These are phyloP conservation scores for Ruditapes philippinarum DNA, from an alignment of 1,140 invertebrate genomes.

Conservation along the genomic window DNA sequence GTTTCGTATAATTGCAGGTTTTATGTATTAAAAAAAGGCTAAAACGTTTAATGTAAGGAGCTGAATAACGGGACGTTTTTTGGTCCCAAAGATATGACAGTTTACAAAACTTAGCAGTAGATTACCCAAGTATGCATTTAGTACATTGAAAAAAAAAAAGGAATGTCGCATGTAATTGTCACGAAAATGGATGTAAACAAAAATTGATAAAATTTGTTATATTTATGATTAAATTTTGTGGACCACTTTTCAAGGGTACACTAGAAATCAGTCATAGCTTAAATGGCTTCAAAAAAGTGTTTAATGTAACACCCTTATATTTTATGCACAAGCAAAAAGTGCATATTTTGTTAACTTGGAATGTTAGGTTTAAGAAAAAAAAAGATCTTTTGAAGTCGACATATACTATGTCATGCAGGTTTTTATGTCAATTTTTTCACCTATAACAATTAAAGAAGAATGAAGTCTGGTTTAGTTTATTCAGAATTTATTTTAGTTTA, in stretches of 20 bases:
- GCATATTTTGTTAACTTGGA: no score
- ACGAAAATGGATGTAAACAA: slow-evolving; percentile 39
- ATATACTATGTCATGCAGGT: no score
- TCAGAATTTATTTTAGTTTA: no score
- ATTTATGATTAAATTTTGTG: slow-evolving; percentile 29
- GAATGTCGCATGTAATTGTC: slow-evolving; percentile 27
- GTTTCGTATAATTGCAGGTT: slow-evolving; percentile 13
- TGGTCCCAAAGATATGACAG: slow-evolving; percentile 45
- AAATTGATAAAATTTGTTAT: slow-evolving; percentile 34
- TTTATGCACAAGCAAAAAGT: no score
- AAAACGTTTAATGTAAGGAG: not conserved
- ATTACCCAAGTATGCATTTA: slow-evolving; percentile 27
- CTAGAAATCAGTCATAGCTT: not conserved
- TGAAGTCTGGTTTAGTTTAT: no score
- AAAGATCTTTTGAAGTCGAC: no score
- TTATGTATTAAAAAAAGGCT: slow-evolving; percentile 13
- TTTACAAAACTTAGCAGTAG: not conserved
- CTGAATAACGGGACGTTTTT: not conserved
- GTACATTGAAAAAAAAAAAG: slow-evolving; percentile 7
- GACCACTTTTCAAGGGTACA: not conserved
- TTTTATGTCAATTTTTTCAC: no score
- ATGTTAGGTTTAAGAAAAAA: no score
- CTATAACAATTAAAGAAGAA: no score
- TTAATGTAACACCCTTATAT: not conserved
- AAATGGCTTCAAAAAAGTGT: not conserved